These are phyloP conservation scores for Bombus terrestris DNA, from an alignment of 1,140 invertebrate species.

Conservation along the genomic window DNA sequence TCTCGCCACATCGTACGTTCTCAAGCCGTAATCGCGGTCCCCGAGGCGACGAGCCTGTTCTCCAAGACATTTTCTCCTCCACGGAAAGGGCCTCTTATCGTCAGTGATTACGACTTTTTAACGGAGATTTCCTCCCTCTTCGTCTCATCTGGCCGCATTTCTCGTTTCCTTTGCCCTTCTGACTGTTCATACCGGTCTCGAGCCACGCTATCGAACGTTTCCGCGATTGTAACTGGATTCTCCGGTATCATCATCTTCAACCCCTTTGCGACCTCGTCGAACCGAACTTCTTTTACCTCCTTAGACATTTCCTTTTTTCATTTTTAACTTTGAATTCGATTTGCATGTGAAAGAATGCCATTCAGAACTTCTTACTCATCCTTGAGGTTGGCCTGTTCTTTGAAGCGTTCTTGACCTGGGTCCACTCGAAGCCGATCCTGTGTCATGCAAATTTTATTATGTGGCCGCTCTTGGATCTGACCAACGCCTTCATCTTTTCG, in stretches of 20 bases:
- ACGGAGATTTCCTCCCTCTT: slow-evolving; percentile 63
- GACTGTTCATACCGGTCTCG: slow-evolving; percentile 4
- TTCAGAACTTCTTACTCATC: slow-evolving; percentile 22
- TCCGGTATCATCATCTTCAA: slow-evolving; percentile 25
- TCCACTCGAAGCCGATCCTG: slow-evolving; percentile 14
- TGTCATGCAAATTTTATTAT: slow-evolving; percentile 58
- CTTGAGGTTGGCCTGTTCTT: slow-evolving; percentile 3
- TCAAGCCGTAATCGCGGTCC: neutral
- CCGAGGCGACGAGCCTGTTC: neutral
- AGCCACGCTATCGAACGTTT: slow-evolving; percentile 41
- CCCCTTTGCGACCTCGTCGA: slow-evolving; percentile 40
- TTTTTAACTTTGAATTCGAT: slow-evolving; percentile 53
- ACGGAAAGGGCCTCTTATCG: slow-evolving; percentile 64
- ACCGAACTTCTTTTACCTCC: neutral
- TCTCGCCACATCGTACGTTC: neutral
- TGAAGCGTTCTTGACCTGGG: slow-evolving; percentile 2
- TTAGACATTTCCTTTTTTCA: neutral
- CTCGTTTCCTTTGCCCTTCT: slow-evolving; percentile 44
- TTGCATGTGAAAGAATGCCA: slow-evolving; percentile 67
- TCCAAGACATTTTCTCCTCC: slow-evolving; percentile 65
- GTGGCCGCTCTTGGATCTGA: slow-evolving; percentile 33
- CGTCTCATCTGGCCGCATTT: slow-evolving; percentile 40
- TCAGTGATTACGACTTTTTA: slow-evolving; percentile 77
- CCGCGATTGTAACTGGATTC: slow-evolving; percentile 56
- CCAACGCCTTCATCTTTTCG: slow-evolving; percentile 17